Conservation (phyloP, 2,888 invertebrate genomes). For the Eilema depressum region DNA sequence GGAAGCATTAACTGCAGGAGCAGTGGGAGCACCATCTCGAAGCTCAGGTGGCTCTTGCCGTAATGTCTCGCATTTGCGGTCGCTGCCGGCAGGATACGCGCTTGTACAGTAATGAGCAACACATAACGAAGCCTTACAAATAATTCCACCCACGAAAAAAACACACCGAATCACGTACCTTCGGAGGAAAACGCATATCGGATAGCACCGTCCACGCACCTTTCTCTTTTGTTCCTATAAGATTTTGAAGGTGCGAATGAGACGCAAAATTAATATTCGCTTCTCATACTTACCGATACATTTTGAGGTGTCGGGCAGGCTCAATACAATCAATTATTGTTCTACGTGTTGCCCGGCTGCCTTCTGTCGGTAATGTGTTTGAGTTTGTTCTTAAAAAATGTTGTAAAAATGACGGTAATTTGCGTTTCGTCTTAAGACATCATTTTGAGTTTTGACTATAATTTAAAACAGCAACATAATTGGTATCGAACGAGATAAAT, state of each 20-base stretch:
- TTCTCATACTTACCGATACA: slow-evolving; percentile 66
- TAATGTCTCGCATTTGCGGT: slow-evolving; percentile 86
- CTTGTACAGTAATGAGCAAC: slow-evolving; percentile 86
- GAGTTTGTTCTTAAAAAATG: slow-evolving; percentile 67
- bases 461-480: slow-evolving; percentile 59
- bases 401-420: slow-evolving; percentile 70
- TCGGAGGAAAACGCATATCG: slow-evolving; percentile 85
- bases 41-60: slow-evolving; percentile 75
- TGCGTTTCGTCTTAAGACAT: slow-evolving; percentile 59
- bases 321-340: slow-evolving; percentile 85
- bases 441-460: slow-evolving; percentile 48
- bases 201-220: slow-evolving; percentile 72
- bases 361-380: slow-evolving; percentile 78
- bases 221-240: slow-evolving; percentile 63
- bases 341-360: slow-evolving; percentile 80
- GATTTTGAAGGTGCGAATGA: slow-evolving; percentile 50
- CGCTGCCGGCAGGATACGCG: slow-evolving; percentile 81
- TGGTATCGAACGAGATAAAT: slow-evolving; percentile 56
- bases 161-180: slow-evolving; percentile 85
- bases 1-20: slow-evolving; percentile 67
- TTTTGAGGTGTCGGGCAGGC: slow-evolving; percentile 79
- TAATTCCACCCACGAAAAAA: slow-evolving; percentile 86
- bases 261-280: slow-evolving; percentile 74
- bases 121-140: slow-evolving; percentile 86
- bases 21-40: slow-evolving; percentile 58